Evolutionary conservation across 2,113 vertebrate genomes (phyloP), one percentile per base, ranked within the genome.

Genomic region (Tetrax tetrax): DNA sequence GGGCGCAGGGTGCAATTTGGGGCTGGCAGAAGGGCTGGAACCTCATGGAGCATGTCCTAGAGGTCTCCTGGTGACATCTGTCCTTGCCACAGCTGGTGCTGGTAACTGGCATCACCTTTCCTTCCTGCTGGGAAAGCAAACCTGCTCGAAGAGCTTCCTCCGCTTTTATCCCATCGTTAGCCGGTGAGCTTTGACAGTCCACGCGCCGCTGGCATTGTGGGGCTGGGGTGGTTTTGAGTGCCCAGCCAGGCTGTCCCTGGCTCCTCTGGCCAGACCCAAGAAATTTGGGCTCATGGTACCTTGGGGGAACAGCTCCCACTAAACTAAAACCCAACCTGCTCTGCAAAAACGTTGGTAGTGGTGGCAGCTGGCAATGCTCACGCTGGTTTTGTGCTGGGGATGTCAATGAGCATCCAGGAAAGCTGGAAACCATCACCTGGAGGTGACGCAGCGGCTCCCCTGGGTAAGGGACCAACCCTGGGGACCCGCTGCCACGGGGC

Each of bases 241-340:
- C 51, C 51, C 76, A 53, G 5, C 19, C 35, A 53, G 31, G 8
- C 16, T 14, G 21, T 50, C 10, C 25, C 7, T 2, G 4, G 4
- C 48, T 69, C 48, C 24, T 45, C 24, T 18, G 37, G 8, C 22
- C 0, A 0, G 14, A 29, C 23, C 29, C 0, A 0, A 6, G 22
- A 28, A 77, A 60, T 86, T 3, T 10, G 72, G 68, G 81, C 31
- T 83, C 70, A 3, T 4, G 12, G 31, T 24, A 15, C 35, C 9
- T 2, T 0, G 0, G 4, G 11, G 18, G 8, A 64, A 27, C 41
- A 17, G 28, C 47, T 80, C 45, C 54, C 12, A 1, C 53, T 33
- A 2, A 5, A 31, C 31, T 18, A 38, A 33, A 68, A 1, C 70
- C 38, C 60, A 41, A 1, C 18, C 47, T 4, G 21, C 66, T 56